A percentile compares a stretch with the other conserved stretches of the same genome.
Conservation (phyloP, 2,888 invertebrate genomes). For the Metalampra italica region DNA sequence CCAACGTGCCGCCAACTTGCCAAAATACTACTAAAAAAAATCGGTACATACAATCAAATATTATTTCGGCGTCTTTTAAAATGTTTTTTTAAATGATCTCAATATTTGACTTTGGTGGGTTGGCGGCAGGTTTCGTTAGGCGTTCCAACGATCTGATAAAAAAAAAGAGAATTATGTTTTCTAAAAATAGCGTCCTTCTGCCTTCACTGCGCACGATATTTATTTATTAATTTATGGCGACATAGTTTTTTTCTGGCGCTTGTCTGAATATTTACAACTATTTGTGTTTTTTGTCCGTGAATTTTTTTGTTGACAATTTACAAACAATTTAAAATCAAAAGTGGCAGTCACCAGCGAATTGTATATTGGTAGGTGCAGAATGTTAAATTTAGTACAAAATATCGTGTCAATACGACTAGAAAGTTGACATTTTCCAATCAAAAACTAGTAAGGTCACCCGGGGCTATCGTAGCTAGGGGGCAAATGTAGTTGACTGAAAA, state of each 20-base stretch:
- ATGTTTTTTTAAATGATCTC: conserved; percentile 32
- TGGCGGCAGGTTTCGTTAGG: conserved; percentile 31
- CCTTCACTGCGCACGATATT: conserved; percentile 17
- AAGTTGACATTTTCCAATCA: too few relatives aligned
- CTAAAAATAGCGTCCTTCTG: conserved; percentile 20
- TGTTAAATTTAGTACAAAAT: too few relatives aligned
- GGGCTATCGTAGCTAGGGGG: too few relatives aligned
- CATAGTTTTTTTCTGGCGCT: conserved; percentile 1
- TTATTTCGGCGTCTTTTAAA: conserved; percentile 11
- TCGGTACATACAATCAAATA: neutral
- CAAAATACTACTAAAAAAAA: conserved; percentile 9
- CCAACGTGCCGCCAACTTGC: conserved; percentile 26
- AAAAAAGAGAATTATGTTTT: conserved; percentile 20
- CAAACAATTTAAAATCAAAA: neutral
- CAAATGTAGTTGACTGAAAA: too few relatives aligned
- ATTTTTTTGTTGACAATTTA: neutral
- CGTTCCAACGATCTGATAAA: conserved; percentile 56
- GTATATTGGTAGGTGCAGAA: too few relatives aligned
- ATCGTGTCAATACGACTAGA: too few relatives aligned
- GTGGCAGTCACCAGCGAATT: too few relatives aligned
- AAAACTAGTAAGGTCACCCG: too few relatives aligned
- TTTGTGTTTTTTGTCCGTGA: neutral
- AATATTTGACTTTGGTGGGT: conserved; percentile 37
- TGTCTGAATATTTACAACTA: neutral
- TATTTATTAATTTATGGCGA: conserved; percentile 18